Conservation (phyloP, 2,888 invertebrate species). For the Germaria angustata region DNA sequence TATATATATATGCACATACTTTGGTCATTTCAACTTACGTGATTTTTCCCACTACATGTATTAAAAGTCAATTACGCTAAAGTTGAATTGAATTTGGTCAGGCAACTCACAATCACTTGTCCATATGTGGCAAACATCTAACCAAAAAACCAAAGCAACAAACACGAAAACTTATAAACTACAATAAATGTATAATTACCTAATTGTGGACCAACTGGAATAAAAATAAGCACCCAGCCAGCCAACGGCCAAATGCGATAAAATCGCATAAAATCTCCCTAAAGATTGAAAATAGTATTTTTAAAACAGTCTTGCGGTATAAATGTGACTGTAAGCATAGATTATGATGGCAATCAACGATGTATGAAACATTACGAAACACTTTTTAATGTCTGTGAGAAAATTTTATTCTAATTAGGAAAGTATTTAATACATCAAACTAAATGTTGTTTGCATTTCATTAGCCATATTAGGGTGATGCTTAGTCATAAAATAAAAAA, state of each 20-base stretch:
- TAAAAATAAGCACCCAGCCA: constrained; percentile 17
- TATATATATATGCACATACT: too few relatives aligned
- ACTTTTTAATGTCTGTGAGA: constrained; percentile 61
- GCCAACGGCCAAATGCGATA: neutral
- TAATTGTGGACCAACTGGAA: constrained; percentile 35
- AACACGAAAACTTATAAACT: neutral
- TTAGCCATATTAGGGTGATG: constrained; percentile 7
- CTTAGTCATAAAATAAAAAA: neutral
- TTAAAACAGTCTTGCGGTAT: constrained; percentile 12
- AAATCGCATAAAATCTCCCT: neutral
- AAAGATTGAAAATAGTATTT: constrained; percentile 10
- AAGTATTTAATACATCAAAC: neutral
- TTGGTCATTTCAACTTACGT: neutral
- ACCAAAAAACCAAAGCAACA: neutral
- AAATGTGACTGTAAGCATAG: constrained; percentile 41
- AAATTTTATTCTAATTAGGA: constrained; percentile 42
- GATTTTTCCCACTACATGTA: constrained; percentile 35
- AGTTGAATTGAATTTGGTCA: constrained; percentile 38
- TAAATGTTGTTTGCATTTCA: neutral
- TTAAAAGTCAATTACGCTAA: constrained; percentile 14
- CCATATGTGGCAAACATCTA: constrained; percentile 46
- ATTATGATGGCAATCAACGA: constrained; percentile 42
- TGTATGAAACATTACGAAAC: constrained; percentile 39
- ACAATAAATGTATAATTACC: constrained; percentile 19
- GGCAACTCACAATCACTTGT: constrained; percentile 39